A percentile compares a stretch with the other conserved stretches of the same genome.
phyloP scores from a whole-genome alignment of 2,113 vertebrate genomes.

The Harpagus bidentatus region DNA sequence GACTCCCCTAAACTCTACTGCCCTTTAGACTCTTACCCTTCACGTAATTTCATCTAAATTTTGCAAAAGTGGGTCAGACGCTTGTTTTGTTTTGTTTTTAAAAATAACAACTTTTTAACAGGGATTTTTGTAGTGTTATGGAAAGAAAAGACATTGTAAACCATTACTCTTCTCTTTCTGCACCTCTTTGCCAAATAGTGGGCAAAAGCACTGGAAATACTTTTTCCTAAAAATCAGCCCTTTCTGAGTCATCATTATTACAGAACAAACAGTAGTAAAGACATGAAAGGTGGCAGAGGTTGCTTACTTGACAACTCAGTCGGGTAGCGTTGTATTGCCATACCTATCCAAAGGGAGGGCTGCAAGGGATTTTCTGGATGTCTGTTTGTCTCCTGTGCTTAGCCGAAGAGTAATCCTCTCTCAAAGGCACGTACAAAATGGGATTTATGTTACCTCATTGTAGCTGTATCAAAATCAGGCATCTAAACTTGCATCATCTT shows the following conservation, averaged over 20 bases:
- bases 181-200: background rate
- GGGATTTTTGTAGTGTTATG: background rate
- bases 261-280: background rate
- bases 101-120: background rate
- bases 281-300: background rate
- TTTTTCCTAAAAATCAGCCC: background rate
- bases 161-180: background rate
- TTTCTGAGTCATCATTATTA: background rate
- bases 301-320: background rate
- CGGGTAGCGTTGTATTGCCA: background rate
- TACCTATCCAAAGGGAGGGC: background rate
- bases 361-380: background rate
- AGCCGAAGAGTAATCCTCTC: background rate
- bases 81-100: background rate
- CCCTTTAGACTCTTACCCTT: background rate
- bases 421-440: background rate
- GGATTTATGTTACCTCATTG: background rate
- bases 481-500: background rate
- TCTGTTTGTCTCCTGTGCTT: background rate
- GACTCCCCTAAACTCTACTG: background rate
- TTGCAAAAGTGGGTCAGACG: background rate
- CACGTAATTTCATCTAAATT: background rate
- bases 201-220: rapidly evolving
- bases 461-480: background rate
- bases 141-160: background rate